A percentile compares a stretch with the other conserved stretches of the same genome.
Conservation (phyloP, 2,888 invertebrate species). For the Eupeodes luniger region DNA sequence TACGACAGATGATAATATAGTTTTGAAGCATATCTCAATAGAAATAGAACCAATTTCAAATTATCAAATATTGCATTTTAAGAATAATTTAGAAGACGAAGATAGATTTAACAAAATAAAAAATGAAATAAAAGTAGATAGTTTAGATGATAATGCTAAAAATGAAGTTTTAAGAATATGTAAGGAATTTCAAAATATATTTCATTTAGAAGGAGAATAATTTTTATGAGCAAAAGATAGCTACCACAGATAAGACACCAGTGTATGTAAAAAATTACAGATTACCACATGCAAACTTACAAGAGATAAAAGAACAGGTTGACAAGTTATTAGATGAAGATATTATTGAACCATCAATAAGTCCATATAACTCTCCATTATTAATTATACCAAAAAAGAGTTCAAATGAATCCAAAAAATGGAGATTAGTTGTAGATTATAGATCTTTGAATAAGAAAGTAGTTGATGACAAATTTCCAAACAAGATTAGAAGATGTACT, state of each 20-base stretch:
- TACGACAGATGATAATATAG: background rate
- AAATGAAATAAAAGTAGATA: background rate
- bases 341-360: conserved; percentile 55
- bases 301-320: conserved; percentile 19
- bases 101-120: background rate
- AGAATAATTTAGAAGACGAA: background rate
- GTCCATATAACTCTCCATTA: conserved; percentile 68
- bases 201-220: no score
- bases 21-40: background rate
- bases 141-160: background rate
- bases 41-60: background rate
- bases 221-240: background rate
- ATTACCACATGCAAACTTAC: conserved; percentile 6
- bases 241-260: background rate
- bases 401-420: conserved; percentile 5
- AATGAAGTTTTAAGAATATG: background rate
- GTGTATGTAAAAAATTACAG: conserved; percentile 19
- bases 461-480: background rate
- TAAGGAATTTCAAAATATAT: background rate
- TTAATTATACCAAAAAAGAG: conserved; percentile 63
- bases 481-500: no score
- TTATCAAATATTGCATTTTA: conserved; percentile 1
- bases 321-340: conserved; percentile 27
- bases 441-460: conserved; percentile 11
- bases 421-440: conserved; percentile 44